Evolutionary conservation across 1,140 invertebrate genomes (phyloP), one percentile per base, ranked within the genome.

Genomic region (Augochlora pura): DNA sequence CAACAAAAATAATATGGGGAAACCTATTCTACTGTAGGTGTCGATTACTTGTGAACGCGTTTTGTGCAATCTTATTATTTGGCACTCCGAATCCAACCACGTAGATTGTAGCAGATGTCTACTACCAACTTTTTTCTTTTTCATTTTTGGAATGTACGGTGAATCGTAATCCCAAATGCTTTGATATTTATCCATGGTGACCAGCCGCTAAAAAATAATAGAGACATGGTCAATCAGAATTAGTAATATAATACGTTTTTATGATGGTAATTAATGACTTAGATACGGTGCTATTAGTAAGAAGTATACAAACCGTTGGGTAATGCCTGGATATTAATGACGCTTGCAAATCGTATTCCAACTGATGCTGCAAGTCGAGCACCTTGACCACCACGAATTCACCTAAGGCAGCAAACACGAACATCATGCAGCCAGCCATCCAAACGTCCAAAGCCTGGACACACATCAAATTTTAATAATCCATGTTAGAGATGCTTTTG

Each of bases 381-480:
- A 96, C 96, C 91, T 96, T 97, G 12, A 97, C 96, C 25, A 97
- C 95, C 0, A 97, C 96, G 89, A 97, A 98, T 93, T 98, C 97
- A 39, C 96, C 95, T 12, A 98, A 92, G 9, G 97, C 96, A 1
- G 96, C 95, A 88, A 98, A 98, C 5, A 98, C 97, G 73, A 97
- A 97, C 68, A 97, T 94, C 94, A 97, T 97, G 86, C 97, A 97
- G 18, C 95, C 96, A 16, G 96, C 96, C 96, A 97, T 97, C 97
- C 97, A 98, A 2, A 97, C 92, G 91, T 98, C 97, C 21, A 97
- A 91, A 12, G 96, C 96, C 96, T 97, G 27, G 82, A 42, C 23
- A 80, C 52, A 64, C 6, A 54, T 57, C 12, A 46, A 46, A 12
- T 10, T 46, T 46, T 10, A 46, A 12, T 46, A 12, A 52, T 52